Evolutionary conservation across 2,888 invertebrate species (phyloP).

Genomic region (Pinctada fucata): DNA sequence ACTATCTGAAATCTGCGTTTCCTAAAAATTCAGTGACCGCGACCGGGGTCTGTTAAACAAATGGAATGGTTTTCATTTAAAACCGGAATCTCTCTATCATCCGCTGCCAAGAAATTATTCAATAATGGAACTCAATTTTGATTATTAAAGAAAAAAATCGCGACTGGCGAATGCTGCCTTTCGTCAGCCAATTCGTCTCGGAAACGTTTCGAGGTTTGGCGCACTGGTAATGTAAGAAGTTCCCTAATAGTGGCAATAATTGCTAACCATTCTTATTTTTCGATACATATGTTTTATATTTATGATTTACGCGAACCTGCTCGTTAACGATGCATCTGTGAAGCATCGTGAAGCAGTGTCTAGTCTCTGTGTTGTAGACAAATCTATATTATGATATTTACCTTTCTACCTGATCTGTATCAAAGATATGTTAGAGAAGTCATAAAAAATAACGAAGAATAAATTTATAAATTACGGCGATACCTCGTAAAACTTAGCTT

Average conservation of each 20-base stretch:
- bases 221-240: background rate
- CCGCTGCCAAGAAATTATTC: constrained; percentile 2
- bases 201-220: background rate
- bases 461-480: no score
- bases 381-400: background rate
- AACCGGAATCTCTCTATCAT: background rate
- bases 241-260: background rate
- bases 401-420: no score
- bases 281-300: constrained; percentile 1
- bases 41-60: constrained; percentile 1
- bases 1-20: background rate
- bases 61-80: constrained; percentile 2
- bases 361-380: background rate
- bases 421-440: no score
- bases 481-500: no score
- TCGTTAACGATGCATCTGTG: background rate
- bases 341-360: background rate
- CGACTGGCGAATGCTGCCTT: background rate
- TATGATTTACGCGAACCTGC: background rate
- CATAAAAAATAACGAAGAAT: no score
- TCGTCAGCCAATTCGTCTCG: background rate
- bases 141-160: background rate
- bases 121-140: constrained; percentile 3
- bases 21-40: constrained; percentile 1
- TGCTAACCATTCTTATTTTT: background rate